Base-by-base conservation (phyloP, 1,140 invertebrate genomes). In the Drosophila grimshawi region DNA sequence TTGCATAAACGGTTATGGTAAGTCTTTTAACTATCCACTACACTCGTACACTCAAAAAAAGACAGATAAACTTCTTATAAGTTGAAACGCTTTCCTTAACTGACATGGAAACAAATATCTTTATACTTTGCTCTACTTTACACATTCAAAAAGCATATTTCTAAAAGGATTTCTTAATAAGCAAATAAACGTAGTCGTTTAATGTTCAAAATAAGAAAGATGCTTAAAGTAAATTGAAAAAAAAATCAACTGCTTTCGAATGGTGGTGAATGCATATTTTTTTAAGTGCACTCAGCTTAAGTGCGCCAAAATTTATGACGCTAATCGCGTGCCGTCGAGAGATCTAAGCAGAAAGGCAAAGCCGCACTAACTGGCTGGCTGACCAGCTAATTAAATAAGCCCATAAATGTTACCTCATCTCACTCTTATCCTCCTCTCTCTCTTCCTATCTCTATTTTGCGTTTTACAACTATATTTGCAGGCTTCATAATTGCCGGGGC, bases 1-100 rank as follows among this genome's bases (percentile, higher is more conserved):
- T 76, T 92, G 90, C 74, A 90, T 92, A 59, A 92, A 92, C 61
- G 90, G 90, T 72, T 92, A 92, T 78, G 90, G 90, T 92, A 88
- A 92, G 90, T 83, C 73, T 37, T 32, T 19, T 19, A 19, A 19
- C 30, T 37, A 45, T 8, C 10, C 30, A 2, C 37, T 39, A 39
- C 6, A 8, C 37, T 7, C 6, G 8, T n/a, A 43, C 39, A 43
- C 39, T 43, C 39, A 43, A n/a, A 43, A 43, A 43, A 41, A 41
- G 0, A 33, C 33, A 33, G 33, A 33, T 1, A 19, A 33, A 33
- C 33, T 33, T 33, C 1, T 33, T 33, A 33, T 2, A 33, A 33
- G 33, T 33, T 19, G 1, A 19, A 19, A 19, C 19, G 19, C 1
- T 19, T 19, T 19, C 0, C 19, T 19, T 19, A 19, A 19, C 19